Base-by-base conservation (phyloP, 1,140 invertebrate species). In the Drosophila littoralis region DNA sequence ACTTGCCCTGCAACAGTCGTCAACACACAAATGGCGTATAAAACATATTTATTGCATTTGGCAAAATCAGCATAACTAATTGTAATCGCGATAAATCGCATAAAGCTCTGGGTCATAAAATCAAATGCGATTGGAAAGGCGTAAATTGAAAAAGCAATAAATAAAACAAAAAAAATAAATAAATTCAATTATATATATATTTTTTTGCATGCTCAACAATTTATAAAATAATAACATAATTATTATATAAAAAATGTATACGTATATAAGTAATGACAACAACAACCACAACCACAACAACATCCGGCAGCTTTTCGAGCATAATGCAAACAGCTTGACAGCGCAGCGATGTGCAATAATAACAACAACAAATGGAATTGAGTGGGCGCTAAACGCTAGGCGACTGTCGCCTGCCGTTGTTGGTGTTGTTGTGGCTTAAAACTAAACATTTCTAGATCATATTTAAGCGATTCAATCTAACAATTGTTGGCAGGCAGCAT, bases 391-490 rank as follows among this genome's bases (percentile, higher is more conserved):
- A 64, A 80, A 82, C 58, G 79, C 65, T 77, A 52, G 57, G 60
- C 66, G 72, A 36, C 54, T 66, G 69, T 58, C 52, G 68, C 54
- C 51, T 33, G 68, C 42, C 52, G 68, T 48, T 60, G 35, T 46
- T 66, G 61, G 22, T 48, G 48, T 57, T 64, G 48, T 43, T 57
- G 52, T 59, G 45, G 63, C 45, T 78, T 60, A 64, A 73, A 46
- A 38, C 42, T 65, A 51, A 74, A 76, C 85, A 84, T 84, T 88
- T 91, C 69, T 91, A 91, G 90, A 91, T 91, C 90, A 86, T 78
- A 91, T 90, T 80, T 79, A 81, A 74, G 77, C 75, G 77, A 70
- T 84, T 84, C 69, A 63, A 79, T 79, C 80, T 79, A 81, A 75
- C 77, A 81, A 77, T 78, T 51, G 81, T 57, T 75, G 75, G 77